phyloP scores from a whole-genome alignment of 2,797 vertebrate genomes.

The Eospalax fontanierii region DNA sequence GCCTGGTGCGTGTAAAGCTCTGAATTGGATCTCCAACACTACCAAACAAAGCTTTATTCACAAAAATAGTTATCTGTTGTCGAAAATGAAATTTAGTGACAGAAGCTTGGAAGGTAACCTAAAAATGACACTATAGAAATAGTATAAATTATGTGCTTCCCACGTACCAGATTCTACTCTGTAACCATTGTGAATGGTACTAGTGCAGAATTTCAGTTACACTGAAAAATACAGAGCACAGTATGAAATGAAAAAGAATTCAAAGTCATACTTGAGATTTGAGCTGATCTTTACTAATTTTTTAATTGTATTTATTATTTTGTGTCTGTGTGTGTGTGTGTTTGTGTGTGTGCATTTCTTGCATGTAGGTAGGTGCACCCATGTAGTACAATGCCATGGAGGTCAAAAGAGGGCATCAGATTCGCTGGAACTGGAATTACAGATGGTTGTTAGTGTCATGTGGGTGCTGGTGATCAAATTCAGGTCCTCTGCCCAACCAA shows the following conservation, averaged over 20 bases:
- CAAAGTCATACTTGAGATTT: not conserved
- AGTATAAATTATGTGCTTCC: not conserved
- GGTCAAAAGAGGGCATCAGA: no score
- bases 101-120: conserved; percentile 12
- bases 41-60: not conserved
- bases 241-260: conserved; percentile 48
- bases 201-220: not conserved
- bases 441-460: no score
- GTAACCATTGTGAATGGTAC: not conserved
- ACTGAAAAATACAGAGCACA: not conserved
- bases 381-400: no score
- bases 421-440: no score
- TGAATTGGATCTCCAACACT: not conserved
- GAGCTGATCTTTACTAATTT: not conserved
- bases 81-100: conserved; percentile 22
- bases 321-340: no score
- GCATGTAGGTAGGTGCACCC: no score
- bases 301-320: no score
- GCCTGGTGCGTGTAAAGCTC: not conserved
- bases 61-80: not conserved
- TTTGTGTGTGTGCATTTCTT: no score
- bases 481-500: not conserved
- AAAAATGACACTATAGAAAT: not conserved
- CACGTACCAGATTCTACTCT: not conserved
- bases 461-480: no score